phyloP scores from a whole-genome alignment of 2,888 invertebrate species.

The Drosophila niveifrons region DNA sequence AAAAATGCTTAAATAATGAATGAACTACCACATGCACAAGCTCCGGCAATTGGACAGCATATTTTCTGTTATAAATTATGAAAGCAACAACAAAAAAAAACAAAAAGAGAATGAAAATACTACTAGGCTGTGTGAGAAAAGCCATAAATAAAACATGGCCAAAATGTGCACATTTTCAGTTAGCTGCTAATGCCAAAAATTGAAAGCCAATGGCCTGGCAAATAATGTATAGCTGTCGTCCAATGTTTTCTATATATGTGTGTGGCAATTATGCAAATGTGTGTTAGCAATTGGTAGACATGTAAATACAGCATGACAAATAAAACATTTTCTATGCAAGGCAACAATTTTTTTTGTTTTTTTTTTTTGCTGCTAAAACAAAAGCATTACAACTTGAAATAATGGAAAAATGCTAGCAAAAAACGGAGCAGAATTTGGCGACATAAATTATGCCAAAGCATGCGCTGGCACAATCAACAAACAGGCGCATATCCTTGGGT shows the following conservation, averaged over 20 bases:
- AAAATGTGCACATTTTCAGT: slow-evolving; percentile 13
- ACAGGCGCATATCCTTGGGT: slow-evolving; percentile 25
- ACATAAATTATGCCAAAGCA: slow-evolving; percentile 76
- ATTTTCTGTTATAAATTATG: slow-evolving; percentile 37
- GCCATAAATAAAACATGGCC: slow-evolving; percentile 52
- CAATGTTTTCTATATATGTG: slow-evolving; percentile 9
- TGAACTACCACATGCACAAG: slow-evolving; percentile 6
- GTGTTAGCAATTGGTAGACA: slow-evolving; percentile 49
- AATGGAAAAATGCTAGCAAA: slow-evolving; percentile 7
- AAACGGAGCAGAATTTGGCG: slow-evolving; percentile 40
- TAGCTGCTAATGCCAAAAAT: slow-evolving; percentile 42
- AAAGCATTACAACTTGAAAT: slow-evolving; percentile 52
- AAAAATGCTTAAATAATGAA: slow-evolving; percentile 28
- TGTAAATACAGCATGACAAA: slow-evolving; percentile 60
- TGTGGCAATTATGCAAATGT: slow-evolving; percentile 66
- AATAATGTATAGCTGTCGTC: slow-evolving; percentile 3
- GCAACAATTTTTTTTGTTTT: slow-evolving; percentile 30
- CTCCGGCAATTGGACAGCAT: slow-evolving; percentile 28
- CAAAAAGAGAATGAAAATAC: neutral
- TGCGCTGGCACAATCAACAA: slow-evolving; percentile 59
- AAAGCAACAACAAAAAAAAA: neutral
- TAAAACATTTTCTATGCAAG: slow-evolving; percentile 55
- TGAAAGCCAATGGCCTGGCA: slow-evolving; percentile 43
- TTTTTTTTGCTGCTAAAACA: too few relatives aligned
- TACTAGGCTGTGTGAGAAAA: slow-evolving; percentile 15